Conservation (phyloP, 92 coral and sea anemone genomes). For the Palythoa caribaeorum region DNA sequence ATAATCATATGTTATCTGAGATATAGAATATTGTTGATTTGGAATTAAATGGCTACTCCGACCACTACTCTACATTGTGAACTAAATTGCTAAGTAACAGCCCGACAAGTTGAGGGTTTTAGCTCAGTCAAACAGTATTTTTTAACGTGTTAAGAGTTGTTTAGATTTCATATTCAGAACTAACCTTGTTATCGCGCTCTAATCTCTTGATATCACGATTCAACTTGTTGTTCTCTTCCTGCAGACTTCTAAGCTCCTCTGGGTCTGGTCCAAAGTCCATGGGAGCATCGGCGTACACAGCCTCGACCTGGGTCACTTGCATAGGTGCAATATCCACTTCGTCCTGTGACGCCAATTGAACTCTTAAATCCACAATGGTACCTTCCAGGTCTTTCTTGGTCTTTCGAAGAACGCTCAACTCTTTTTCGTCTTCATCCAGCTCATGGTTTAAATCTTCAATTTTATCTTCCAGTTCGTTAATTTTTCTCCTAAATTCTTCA, state of each 20-base stretch:
- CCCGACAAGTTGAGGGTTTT: too few species aligned
- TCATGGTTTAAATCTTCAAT: constrained; percentile 74
- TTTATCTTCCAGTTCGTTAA: constrained; percentile 71
- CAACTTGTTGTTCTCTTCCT: constrained; percentile 72
- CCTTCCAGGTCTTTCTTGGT: constrained; percentile 69
- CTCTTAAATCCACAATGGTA: constrained; percentile 72
- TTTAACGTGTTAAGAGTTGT: too few species aligned
- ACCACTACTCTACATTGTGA: too few species aligned
- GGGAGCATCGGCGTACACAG: constrained; percentile 71
- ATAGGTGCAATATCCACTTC: constrained; percentile 70
- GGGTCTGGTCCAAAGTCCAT: constrained; percentile 79
- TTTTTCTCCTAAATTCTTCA: constrained; percentile 57
- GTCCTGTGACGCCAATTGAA: constrained; percentile 74
- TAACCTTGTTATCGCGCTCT: constrained; percentile 67
- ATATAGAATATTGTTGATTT: too few species aligned
- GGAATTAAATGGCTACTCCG: too few species aligned
- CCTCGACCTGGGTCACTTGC: constrained; percentile 68
- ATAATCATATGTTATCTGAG: too few species aligned
- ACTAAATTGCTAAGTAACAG: too few species aligned
- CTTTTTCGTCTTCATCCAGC: constrained; percentile 75
- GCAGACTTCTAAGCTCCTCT: constrained; percentile 74
- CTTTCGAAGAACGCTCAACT: constrained; percentile 71
- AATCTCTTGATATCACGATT: constrained; percentile 60
- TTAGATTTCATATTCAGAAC: neutral
- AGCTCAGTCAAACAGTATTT: neutral